Evolutionary conservation across 2,797 vertebrate genomes (phyloP).

Genomic region (Sandelia bainsii): DNA sequence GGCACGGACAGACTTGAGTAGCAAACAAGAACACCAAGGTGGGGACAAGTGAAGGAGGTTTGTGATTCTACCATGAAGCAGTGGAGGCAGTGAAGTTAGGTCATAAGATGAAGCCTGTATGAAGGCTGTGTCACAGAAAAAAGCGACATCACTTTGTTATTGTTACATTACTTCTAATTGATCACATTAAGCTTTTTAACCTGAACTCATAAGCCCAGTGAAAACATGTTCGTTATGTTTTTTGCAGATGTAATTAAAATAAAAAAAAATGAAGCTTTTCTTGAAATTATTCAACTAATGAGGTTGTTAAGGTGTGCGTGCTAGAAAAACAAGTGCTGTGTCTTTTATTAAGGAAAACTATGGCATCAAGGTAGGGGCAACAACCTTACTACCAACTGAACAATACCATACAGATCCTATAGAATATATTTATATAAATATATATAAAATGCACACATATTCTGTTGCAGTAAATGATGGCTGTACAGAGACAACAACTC

Average conservation of each 20-base stretch:
- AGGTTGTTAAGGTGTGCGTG: conserved; percentile 3
- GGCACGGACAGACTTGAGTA: conserved; percentile 22
- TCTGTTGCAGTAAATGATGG: conserved; percentile 32
- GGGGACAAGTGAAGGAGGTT: conserved; percentile 31
- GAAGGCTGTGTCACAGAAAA: too few relatives aligned
- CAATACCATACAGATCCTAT: conserved; percentile 21
- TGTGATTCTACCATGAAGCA: conserved; percentile 3
- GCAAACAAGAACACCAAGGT: conserved; percentile 30
- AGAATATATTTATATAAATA: not conserved
- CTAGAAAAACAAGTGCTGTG: not conserved
- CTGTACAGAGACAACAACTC: conserved; percentile 31
- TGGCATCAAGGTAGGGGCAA: conserved; percentile 17
- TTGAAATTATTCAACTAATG: not conserved
- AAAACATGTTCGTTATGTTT: too few relatives aligned
- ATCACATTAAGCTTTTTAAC: too few relatives aligned
- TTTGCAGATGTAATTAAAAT: too few relatives aligned
- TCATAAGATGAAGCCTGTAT: not conserved
- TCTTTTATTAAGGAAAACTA: conserved; percentile 10
- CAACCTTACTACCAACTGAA: conserved; percentile 23
- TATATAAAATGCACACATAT: conserved; percentile 39
- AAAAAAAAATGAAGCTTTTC: too few relatives aligned
- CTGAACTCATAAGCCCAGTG: too few relatives aligned
- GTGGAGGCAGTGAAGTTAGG: not conserved
- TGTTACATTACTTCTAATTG: too few relatives aligned
- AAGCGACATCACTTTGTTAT: not conserved